Conservation (phyloP, 2,888 invertebrate species). For the Pantelozetes paolii region DNA sequence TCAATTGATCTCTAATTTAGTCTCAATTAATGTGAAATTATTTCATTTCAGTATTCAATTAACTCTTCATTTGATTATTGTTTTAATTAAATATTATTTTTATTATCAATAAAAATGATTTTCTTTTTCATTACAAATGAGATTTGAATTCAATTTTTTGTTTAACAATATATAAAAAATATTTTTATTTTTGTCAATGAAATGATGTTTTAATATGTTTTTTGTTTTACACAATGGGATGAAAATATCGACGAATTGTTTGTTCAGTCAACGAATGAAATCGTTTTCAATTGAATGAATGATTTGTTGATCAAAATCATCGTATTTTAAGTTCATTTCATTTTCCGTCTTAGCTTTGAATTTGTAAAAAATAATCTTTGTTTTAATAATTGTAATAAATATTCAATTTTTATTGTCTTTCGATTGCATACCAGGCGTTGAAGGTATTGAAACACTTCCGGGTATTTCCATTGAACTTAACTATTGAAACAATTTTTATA, state of each 20-base stretch:
- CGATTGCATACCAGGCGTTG: constrained; percentile 4
- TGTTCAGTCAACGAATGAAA: not conserved
- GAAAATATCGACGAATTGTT: no score
- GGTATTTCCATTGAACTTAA: constrained; percentile 12
- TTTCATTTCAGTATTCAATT: not conserved
- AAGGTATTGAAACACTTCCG: constrained; percentile 2
- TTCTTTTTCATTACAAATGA: not conserved
- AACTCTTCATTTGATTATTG: not conserved
- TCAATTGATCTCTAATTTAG: not conserved
- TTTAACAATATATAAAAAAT: not conserved
- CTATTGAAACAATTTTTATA: no score
- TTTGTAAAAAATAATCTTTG: not conserved
- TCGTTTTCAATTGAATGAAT: constrained; percentile 30
- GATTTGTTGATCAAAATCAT: constrained; percentile 25
- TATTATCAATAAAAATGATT: no score
- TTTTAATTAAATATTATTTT: not conserved
- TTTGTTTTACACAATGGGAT: no score
- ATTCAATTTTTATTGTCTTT: not conserved
- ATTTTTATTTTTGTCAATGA: not conserved
- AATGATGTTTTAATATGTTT: not conserved
- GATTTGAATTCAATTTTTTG: not conserved
- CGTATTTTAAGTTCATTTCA: constrained; percentile 3
- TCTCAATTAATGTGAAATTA: not conserved
- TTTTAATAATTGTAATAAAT: not conserved
- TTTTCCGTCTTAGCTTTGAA: not conserved